Percentiles rank a stretch among this genome's conserved stretches.
phyloP scores from a whole-genome alignment of 1,140 invertebrate species.

The Drosophila kepulauana region DNA sequence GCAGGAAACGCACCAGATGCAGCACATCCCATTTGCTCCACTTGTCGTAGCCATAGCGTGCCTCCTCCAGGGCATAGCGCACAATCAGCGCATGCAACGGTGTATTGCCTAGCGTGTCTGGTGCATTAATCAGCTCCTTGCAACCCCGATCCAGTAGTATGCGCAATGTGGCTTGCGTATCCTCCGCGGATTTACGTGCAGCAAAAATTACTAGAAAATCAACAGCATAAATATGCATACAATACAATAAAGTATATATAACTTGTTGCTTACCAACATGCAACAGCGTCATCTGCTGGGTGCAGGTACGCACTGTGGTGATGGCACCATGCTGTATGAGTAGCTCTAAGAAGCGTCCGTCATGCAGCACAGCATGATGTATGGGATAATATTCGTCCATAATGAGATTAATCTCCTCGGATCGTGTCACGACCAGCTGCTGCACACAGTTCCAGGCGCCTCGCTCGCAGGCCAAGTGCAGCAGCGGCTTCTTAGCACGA shows the following conservation, averaged over 20 bases:
- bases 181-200: conserved; percentile 89
- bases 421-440: conserved; percentile 88
- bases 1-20: conserved; percentile 88
- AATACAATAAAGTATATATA: conserved; percentile 25
- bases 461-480: conserved; percentile 89
- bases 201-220: conserved; percentile 86
- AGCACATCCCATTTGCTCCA: conserved; percentile 91
- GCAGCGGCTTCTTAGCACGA: conserved; percentile 87
- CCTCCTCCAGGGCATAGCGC: conserved; percentile 90
- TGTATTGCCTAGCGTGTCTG: conserved; percentile 89
- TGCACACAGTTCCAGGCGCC: conserved; percentile 90
- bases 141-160: conserved; percentile 89
- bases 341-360: conserved; percentile 89
- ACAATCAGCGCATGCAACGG: conserved; percentile 89
- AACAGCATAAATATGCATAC: neutral
- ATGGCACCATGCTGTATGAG: conserved; percentile 89
- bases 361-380: conserved; percentile 90
- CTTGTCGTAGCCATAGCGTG: conserved; percentile 88
- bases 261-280: conserved; percentile 87
- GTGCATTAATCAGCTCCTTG: conserved; percentile 90
- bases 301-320: conserved; percentile 89
- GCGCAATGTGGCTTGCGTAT: conserved; percentile 88
- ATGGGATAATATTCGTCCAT: conserved; percentile 92
- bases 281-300: conserved; percentile 90
- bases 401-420: conserved; percentile 90